Evolutionary conservation across 92 coral and sea anemone species (phyloP).

Genomic region (Siderastrea siderea): DNA sequence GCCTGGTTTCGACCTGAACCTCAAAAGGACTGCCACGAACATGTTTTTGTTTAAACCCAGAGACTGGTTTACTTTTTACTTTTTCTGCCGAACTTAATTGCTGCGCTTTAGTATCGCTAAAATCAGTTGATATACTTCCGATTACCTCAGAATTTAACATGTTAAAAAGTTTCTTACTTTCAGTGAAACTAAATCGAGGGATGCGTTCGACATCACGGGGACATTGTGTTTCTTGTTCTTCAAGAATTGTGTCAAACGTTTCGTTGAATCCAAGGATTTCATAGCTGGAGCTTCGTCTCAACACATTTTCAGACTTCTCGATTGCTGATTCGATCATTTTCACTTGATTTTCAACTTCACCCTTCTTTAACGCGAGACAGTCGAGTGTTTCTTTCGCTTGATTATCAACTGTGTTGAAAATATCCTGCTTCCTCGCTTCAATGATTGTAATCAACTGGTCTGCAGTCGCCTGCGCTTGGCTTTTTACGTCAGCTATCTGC

Average conservation of each 20-base stretch:
- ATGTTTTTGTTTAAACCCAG: background rate
- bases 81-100: background rate
- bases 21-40: background rate
- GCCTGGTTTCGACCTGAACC: background rate
- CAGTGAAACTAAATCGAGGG: background rate
- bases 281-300: background rate
- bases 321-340: background rate
- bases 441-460: background rate
- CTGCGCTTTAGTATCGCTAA: background rate
- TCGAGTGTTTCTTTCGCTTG: background rate
- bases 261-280: background rate
- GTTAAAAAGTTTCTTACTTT: background rate
- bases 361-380: background rate
- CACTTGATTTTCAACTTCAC: background rate
- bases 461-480: background rate
- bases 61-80: background rate
- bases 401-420: background rate
- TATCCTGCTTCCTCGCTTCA: background rate
- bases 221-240: background rate
- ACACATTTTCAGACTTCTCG: background rate
- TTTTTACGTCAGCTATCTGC: background rate
- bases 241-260: background rate
- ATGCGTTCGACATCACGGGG: background rate
- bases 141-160: background rate
- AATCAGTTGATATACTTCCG: background rate